Evolutionary conservation across 2,113 vertebrate species (phyloP), one percentile per base, ranked within the genome.

Genomic region (Myanophis thanlyinensis): DNA sequence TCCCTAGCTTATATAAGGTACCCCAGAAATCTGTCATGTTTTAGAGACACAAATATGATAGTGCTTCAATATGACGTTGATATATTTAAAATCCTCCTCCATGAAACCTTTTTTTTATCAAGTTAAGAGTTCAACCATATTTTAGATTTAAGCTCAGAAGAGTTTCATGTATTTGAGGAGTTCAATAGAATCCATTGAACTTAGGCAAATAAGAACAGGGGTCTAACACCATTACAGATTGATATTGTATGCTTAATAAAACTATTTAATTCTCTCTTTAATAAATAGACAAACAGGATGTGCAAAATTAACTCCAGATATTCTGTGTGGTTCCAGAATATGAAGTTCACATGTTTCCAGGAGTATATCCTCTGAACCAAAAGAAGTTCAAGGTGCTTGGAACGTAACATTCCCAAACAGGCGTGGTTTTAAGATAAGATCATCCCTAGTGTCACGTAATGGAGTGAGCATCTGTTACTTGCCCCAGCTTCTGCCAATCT

Each of bases 1-100:
- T 93, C 4, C 1, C 90, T 95, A 94, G 92, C 93, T 95, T 92
- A 89, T 93, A 92, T 92, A 95, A 95, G 94, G 93, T 90, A 93
- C 88, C 47, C 51, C 23, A 35, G 46, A 30, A n/a, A 67, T 30
- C 20, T 20, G 56, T 25, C 40, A 46, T 22, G 10, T 9, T 30
- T n/a, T 10, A 52, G 23, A 13, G 8, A 8, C 67, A 9, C 48
- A 46, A 3, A 35, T n/a, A 49, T 67, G 11, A 51, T 87, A 49
- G 22, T 67, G 85, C 12, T 62, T 92, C 62, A 30, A 23, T 80
- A 80, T 7, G 0, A 80, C 35, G 44, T 80, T 80, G 13, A 73
- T 73, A 35, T 73, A 73, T 73, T 73, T 73, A 40, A 73, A 40
- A 73, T 40, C 15, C n/a, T 20, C 35, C 18, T 80, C 73, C 35